Conservation (phyloP, 2,797 vertebrate species). For the Melopsittacus undulatus region DNA sequence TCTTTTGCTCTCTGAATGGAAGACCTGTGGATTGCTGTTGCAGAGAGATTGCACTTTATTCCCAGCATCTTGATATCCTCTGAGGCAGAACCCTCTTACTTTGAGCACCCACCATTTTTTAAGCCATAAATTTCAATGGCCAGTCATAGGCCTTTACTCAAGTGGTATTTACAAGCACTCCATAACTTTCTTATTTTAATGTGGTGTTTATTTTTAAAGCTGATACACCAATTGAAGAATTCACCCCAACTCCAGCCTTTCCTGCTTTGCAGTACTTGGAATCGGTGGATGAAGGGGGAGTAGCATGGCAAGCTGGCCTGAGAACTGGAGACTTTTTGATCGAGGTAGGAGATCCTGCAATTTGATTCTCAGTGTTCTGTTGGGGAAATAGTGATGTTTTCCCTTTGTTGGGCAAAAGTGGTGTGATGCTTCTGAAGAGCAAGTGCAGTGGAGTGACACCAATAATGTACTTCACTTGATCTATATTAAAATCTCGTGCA, state of each 20-base stretch:
- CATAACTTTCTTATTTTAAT: slow-evolving; percentile 52
- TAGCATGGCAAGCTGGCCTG: slow-evolving; percentile 96
- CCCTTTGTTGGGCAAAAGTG: background rate
- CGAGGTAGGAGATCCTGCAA: slow-evolving; percentile 82
- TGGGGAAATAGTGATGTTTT: background rate
- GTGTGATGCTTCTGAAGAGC: background rate
- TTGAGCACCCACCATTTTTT: slow-evolving; percentile 25
- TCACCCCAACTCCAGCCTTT: slow-evolving; percentile 94
- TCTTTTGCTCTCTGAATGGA: background rate
- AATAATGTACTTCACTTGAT: background rate
- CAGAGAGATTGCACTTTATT: background rate
- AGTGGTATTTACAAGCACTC: slow-evolving; percentile 40
- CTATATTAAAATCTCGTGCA: background rate
- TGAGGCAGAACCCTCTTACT: background rate
- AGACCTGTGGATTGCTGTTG: slow-evolving; percentile 1
- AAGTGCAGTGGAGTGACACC: background rate
- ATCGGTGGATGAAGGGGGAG: slow-evolving; percentile 97
- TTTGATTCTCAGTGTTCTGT: slow-evolving; percentile 28
- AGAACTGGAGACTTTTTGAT: slow-evolving; percentile 97
- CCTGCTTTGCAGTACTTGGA: slow-evolving; percentile 98
- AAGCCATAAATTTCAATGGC: background rate
- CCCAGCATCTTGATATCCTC: background rate
- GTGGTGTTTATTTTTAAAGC: slow-evolving; percentile 78
- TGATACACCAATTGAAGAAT: slow-evolving; percentile 97
- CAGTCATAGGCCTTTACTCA: slow-evolving; percentile 15